These are phyloP conservation scores for Archivesica marissinica DNA, from an alignment of 1,140 invertebrate genomes.

Conservation along the genomic window DNA sequence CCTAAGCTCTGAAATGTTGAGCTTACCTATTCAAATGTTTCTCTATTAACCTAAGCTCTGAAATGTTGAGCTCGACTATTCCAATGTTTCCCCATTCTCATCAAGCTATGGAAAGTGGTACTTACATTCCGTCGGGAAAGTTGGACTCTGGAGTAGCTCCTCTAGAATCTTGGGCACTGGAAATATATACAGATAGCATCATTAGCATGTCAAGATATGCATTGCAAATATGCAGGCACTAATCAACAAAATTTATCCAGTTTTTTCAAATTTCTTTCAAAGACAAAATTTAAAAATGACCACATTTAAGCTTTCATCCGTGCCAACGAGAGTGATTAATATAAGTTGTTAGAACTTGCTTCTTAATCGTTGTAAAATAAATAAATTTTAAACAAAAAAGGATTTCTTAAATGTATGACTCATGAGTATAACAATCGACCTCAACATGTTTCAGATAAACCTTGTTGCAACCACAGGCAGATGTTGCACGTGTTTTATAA, in stretches of 20 bases:
- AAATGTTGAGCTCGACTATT: too few species aligned
- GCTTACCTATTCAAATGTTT: too few species aligned
- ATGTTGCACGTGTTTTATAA: too few species aligned
- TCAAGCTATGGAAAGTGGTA: constrained; percentile 17
- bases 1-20: too few species aligned
- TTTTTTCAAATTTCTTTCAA: neutral
- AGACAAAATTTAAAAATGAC: neutral
- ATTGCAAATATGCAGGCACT: neutral
- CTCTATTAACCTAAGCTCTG: too few species aligned
- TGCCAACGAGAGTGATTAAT: too few species aligned
- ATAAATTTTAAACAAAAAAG: neutral
- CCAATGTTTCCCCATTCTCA: neutral
- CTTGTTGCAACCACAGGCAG: too few species aligned
- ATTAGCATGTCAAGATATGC: neutral
- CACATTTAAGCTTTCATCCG: too few species aligned
- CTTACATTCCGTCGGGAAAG: constrained; percentile 72
- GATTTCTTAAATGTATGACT: neutral
- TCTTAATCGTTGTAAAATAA: too few species aligned
- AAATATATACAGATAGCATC: constrained; percentile 40
- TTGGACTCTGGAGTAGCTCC: constrained; percentile 28
- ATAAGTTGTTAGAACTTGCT: too few species aligned
- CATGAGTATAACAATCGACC: neutral
- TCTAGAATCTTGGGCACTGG: constrained; percentile 56
- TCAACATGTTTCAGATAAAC: neutral
- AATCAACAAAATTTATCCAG: neutral